Base-by-base conservation (phyloP, 2,888 invertebrate genomes). In the Ectropis crepuscularia region DNA sequence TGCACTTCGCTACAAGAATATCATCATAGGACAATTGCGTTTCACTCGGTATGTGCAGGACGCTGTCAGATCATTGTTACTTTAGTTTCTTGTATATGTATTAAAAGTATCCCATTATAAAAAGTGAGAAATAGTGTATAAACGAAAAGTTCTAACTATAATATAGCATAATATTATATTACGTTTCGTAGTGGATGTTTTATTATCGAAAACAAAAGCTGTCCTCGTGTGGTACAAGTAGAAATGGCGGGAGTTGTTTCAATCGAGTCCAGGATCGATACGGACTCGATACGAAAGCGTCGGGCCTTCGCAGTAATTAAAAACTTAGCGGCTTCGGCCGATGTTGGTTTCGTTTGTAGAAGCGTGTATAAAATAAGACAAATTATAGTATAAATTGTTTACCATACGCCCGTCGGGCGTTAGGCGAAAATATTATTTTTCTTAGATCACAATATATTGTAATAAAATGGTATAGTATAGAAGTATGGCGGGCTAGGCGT, bases 351-450 rank as follows among this genome's bases (percentile, higher is more conserved):
- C 78, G 72, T 82, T 84, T 79, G 83, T 89, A 89, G 89, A 80
- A 69, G 81, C 81, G 86, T 84, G 67, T 72, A 61, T 83, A 82
- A 78, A 72, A 72, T 89, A 88, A 90, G 87, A 90, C 89, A 89
- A 91, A 90, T 87, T 86, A 88, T 91, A 90, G 89, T 87, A 88
- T 90, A 88, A 90, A 88, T 91, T 90, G 90, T 90, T 92, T 90
- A 90, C 88, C 86, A 89, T 80, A 79, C 88, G 87, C 84, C 84
- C 83, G 77, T 64, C 76, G 86, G 87, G 88, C 80, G 87, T 86
- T 92, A 92, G 92, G 88, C 90, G 89, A 89, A 89, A 88, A 92
- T 91, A 91, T 92, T 92, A 92, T 92, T 92, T 92, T 92, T 92
- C 92, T 91, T 92, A 92, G 92, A 91, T 89, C 90, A 90, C 90